Percentiles rank a stretch among this genome's conserved stretches.
Conservation (phyloP, 2,888 invertebrate genomes). For the Leptinotarsa tumamoca region DNA sequence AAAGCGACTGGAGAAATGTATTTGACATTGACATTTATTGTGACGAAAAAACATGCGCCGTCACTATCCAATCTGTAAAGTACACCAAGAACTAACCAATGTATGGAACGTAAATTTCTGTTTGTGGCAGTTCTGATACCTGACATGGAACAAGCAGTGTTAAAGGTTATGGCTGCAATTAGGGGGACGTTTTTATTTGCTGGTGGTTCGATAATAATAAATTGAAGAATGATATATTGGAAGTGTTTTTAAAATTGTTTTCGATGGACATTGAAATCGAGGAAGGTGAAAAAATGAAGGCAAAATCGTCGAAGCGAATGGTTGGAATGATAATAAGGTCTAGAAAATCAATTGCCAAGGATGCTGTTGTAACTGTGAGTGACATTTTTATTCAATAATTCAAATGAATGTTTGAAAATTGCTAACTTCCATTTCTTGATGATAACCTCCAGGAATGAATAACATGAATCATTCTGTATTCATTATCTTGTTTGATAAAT, state of each 20-base stretch:
- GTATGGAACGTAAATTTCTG: too few relatives aligned
- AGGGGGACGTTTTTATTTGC: conserved; percentile 29
- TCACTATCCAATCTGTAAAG: too few relatives aligned
- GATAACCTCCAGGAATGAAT: neutral
- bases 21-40: too few relatives aligned
- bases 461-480: conserved; percentile 1
- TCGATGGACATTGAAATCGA: conserved; percentile 41
- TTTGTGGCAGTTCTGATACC: neutral
- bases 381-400: conserved; percentile 28
- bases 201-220: conserved; percentile 42
- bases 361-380: conserved; percentile 88
- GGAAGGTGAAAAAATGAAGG: conserved; percentile 69
- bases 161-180: conserved; percentile 29
- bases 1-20: too few relatives aligned
- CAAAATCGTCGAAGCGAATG: conserved; percentile 85
- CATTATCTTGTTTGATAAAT: neutral
- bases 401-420: neutral
- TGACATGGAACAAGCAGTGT: conserved; percentile 11
- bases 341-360: conserved; percentile 87
- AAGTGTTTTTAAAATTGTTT: conserved; percentile 48
- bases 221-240: conserved; percentile 48
- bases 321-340: conserved; percentile 90
- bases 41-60: too few relatives aligned
- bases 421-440: neutral
- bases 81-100: too few relatives aligned